Conservation (phyloP, 1,140 invertebrate genomes). For the Eriosoma lanigerum region DNA sequence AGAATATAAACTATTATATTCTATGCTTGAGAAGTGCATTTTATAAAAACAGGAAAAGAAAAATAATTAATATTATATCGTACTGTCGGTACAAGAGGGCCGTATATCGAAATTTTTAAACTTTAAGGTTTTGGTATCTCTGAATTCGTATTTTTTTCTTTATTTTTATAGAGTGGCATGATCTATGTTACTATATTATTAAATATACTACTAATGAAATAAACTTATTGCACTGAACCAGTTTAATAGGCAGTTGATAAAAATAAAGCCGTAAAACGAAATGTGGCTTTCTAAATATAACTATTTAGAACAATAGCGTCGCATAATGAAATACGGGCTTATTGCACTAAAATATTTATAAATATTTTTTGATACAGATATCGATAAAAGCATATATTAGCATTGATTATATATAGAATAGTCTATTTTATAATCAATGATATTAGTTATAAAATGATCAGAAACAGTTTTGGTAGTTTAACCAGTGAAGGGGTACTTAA, state of each 20-base stretch:
- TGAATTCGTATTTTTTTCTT: constrained; percentile 18
- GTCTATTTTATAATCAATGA: no score
- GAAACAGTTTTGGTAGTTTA: background rate
- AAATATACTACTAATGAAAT: background rate
- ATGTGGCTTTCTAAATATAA: background rate
- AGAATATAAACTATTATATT: no score
- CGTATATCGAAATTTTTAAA: background rate
- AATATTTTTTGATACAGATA: background rate
- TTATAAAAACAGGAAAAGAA: no score
- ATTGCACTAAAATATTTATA: background rate
- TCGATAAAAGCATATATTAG: background rate
- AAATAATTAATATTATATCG: no score
- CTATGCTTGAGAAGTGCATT: no score
- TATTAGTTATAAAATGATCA: constrained; percentile 36
- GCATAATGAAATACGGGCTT: background rate
- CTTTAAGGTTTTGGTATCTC: background rate
- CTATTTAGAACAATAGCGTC: background rate
- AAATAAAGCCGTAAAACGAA: constrained; percentile 5
- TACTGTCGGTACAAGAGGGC: constrained; percentile 19
- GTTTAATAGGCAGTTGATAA: background rate
- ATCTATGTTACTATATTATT: constrained; percentile 11
- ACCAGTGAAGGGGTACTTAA: background rate
- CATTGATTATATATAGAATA: no score
- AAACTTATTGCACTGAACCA: background rate
- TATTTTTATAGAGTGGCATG: background rate